Evolutionary conservation across 2,113 vertebrate species (phyloP).

Genomic region (Emydura subglobosa): DNA sequence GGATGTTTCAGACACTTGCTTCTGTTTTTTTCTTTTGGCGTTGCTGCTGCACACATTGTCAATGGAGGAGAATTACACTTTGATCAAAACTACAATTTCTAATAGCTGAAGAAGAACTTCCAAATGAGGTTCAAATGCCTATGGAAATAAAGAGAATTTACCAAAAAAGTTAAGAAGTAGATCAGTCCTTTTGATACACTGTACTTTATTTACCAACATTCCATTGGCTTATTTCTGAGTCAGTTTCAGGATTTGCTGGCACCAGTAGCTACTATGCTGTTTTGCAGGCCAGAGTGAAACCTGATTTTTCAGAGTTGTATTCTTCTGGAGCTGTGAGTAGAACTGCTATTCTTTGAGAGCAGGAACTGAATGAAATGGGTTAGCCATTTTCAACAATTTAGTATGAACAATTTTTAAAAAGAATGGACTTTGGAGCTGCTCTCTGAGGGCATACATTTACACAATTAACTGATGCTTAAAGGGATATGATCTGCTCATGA

Average conservation of each 20-base stretch:
- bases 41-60: background rate
- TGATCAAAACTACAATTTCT: background rate
- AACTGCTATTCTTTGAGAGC: background rate
- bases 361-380: background rate
- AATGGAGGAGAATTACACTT: background rate
- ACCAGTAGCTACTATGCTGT: background rate
- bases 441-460: background rate
- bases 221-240: rapidly evolving
- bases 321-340: background rate
- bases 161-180: background rate
- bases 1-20: background rate
- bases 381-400: background rate
- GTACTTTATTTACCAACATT: rapidly evolving
- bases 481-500: background rate
- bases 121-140: background rate
- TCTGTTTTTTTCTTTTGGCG: background rate
- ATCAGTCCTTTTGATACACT: rapidly evolving
- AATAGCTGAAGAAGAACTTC: background rate
- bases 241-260: background rate
- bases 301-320: background rate
- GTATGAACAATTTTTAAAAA: background rate
- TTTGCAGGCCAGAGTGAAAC: background rate
- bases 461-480: background rate
- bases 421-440: background rate
- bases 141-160: background rate